phyloP scores from a whole-genome alignment of 2,888 invertebrate genomes.

The Tachina grossa region DNA sequence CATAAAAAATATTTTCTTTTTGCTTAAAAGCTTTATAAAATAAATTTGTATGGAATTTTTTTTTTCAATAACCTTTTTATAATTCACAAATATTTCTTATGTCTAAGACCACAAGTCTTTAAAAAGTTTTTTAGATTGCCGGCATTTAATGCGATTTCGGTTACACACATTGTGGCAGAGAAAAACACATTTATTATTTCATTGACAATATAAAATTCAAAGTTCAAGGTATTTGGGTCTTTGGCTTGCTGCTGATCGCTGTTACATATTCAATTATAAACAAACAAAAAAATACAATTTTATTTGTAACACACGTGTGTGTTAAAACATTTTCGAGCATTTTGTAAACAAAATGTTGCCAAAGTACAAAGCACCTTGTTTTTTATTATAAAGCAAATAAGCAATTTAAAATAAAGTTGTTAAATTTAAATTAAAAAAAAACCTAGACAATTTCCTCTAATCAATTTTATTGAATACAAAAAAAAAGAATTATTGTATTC shows the following conservation, averaged over 20 bases:
- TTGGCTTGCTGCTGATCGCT: constrained; percentile 40
- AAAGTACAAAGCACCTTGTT: constrained; percentile 34
- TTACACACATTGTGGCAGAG: not conserved
- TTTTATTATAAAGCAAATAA: not conserved
- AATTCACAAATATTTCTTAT: too few species aligned
- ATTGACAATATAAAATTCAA: constrained; percentile 35
- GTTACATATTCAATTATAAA: constrained; percentile 28
- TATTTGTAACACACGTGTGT: constrained; percentile 2
- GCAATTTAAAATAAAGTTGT: not conserved
- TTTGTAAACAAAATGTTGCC: constrained; percentile 13
- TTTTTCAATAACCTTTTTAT: too few species aligned
- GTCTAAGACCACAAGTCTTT: not conserved
- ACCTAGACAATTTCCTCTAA: not conserved
- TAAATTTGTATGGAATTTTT: too few species aligned
- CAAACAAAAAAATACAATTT: constrained; percentile 4
- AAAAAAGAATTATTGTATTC: too few species aligned
- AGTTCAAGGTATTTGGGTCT: constrained; percentile 64
- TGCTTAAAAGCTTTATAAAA: too few species aligned
- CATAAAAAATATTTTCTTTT: too few species aligned
- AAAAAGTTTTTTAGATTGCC: not conserved
- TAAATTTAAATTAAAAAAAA: constrained; percentile 2
- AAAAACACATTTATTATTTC: constrained; percentile 24
- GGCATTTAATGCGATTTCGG: constrained; percentile 1
- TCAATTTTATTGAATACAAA: not conserved
- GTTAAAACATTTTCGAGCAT: not conserved